Evolutionary conservation across 2,888 invertebrate species (phyloP).

Genomic region (Drosophila dives): DNA sequence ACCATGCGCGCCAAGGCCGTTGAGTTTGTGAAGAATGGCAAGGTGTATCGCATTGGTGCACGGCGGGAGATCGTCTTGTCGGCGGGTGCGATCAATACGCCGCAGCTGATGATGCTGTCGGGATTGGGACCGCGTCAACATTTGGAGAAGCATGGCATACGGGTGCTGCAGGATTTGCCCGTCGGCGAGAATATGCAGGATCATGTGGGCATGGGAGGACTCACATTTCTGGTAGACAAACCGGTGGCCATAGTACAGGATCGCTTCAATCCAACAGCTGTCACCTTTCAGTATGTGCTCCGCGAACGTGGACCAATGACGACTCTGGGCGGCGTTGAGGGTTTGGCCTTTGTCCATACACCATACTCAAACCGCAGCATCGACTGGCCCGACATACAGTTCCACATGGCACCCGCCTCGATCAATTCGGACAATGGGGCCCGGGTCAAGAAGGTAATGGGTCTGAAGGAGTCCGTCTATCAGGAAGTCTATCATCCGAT

Average conservation of each 20-base stretch:
- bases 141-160: slow-evolving; percentile 89
- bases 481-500: slow-evolving; percentile 92
- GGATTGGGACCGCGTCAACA: slow-evolving; percentile 92
- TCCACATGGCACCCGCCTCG: slow-evolving; percentile 96
- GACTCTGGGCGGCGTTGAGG: slow-evolving; percentile 94
- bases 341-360: slow-evolving; percentile 94
- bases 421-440: slow-evolving; percentile 92
- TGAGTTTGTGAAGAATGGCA: slow-evolving; percentile 91
- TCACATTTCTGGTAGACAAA: slow-evolving; percentile 89
- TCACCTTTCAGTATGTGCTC: slow-evolving; percentile 92
- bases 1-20: slow-evolving; percentile 92
- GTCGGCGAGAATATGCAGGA: slow-evolving; percentile 95
- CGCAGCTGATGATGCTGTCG: slow-evolving; percentile 96
- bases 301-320: slow-evolving; percentile 94
- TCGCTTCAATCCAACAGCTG: slow-evolving; percentile 90
- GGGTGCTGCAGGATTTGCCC: slow-evolving; percentile 90
- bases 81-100: slow-evolving; percentile 96
- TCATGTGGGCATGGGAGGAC: slow-evolving; percentile 93
- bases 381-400: slow-evolving; percentile 95
- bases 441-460: slow-evolving; percentile 91
- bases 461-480: slow-evolving; percentile 92
- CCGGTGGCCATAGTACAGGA: slow-evolving; percentile 93
- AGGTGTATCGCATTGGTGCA: slow-evolving; percentile 89
- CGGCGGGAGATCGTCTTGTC: slow-evolving; percentile 94
- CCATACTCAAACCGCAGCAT: slow-evolving; percentile 91